These are phyloP conservation scores for Spea multiplicata DNA, from an alignment of 2,113 vertebrate genomes.

Conservation along the genomic window DNA sequence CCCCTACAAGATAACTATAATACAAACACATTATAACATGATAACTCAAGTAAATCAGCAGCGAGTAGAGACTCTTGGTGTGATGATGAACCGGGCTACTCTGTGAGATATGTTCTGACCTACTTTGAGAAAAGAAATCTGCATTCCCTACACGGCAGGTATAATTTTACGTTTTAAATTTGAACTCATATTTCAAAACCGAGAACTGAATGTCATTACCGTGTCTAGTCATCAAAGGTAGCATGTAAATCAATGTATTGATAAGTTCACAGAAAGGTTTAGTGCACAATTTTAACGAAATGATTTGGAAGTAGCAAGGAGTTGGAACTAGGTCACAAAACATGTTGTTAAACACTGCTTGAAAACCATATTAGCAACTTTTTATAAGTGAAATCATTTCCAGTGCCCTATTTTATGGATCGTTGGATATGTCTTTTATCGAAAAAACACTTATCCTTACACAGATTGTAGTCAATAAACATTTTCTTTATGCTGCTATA, in stretches of 20 bases:
- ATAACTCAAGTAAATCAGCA: too few relatives aligned
- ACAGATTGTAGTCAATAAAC: too few relatives aligned
- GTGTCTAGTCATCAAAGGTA: neutral
- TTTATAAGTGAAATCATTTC: neutral
- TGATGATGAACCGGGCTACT: neutral
- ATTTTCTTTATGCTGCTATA: too few relatives aligned
- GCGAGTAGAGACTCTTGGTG: too few relatives aligned
- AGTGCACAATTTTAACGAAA: neutral
- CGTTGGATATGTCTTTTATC: neutral
- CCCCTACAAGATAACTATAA: too few relatives aligned
- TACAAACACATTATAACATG: too few relatives aligned
- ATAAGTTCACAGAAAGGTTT: neutral
- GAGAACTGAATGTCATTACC: conserved; percentile 33
- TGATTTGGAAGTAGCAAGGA: neutral
- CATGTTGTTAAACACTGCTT: neutral
- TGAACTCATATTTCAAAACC: conserved; percentile 37
- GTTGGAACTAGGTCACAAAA: neutral
- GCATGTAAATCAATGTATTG: conserved; percentile 19
- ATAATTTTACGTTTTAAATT: conserved; percentile 34
- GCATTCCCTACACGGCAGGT: conserved; percentile 23
- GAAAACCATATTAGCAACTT: neutral
- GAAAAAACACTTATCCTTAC: too few relatives aligned
- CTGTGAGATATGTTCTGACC: conserved; percentile 42
- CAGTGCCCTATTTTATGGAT: neutral
- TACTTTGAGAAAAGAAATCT: conserved; percentile 45